These are phyloP conservation scores for Callipepla squamata DNA, from an alignment of 2,113 vertebrate genomes.

Conservation along the genomic window DNA sequence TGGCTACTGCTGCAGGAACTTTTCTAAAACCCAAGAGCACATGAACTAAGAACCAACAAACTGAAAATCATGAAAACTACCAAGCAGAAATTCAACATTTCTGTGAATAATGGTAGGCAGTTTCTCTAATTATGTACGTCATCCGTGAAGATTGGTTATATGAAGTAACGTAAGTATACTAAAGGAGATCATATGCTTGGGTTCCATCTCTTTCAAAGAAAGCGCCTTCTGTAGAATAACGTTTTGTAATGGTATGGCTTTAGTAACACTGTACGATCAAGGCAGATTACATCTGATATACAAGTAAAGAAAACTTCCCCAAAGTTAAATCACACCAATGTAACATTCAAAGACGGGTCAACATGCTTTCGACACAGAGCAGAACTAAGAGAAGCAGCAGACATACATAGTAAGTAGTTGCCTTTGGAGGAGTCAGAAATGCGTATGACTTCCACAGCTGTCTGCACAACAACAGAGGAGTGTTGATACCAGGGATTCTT, in stretches of 20 bases:
- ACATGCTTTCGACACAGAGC: neutral
- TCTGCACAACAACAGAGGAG: neutral
- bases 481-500: neutral
- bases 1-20: neutral
- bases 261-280: neutral
- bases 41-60: neutral
- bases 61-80: neutral
- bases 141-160: neutral
- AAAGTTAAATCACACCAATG: neutral
- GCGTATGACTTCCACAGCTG: neutral
- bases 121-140: neutral
- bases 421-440: neutral
- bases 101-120: neutral
- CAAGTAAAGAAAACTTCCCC: neutral
- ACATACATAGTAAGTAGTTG: rapidly evolving
- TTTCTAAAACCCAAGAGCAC: neutral
- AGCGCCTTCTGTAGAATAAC: neutral
- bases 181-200: neutral
- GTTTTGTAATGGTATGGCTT: neutral
- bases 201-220: neutral
- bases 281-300: neutral
- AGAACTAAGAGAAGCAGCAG: neutral
- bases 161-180: neutral
- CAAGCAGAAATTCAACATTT: neutral
- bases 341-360: neutral